Conservation (phyloP, 2,888 invertebrate species). For the Rhodophaea formosa region DNA sequence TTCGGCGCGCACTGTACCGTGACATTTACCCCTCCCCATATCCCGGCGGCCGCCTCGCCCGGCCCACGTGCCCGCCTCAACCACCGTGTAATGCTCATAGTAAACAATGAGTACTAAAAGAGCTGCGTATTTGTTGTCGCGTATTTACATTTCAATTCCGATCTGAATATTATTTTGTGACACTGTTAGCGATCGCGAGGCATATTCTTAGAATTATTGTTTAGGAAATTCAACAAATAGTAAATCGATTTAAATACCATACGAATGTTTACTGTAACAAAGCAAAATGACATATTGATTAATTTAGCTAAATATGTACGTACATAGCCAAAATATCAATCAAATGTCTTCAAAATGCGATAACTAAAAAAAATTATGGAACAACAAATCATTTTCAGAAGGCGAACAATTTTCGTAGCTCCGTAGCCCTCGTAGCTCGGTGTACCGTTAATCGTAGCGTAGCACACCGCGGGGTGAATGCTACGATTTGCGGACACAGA, state of each 20-base stretch:
- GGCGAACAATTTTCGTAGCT: neutral
- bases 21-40: slow-evolving; percentile 51
- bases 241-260: no score
- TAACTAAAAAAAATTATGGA: no score
- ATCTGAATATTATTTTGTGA: neutral
- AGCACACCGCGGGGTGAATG: neutral
- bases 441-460: slow-evolving; percentile 5
- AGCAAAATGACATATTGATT: no score
- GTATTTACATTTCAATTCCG: neutral
- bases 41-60: slow-evolving; percentile 28
- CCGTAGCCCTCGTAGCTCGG: slow-evolving; percentile 1
- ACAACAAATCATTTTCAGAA: no score
- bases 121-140: slow-evolving; percentile 1
- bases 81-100: slow-evolving; percentile 31
- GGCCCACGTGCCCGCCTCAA: slow-evolving; percentile 41
- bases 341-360: no score
- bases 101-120: slow-evolving; percentile 36
- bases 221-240: no score
- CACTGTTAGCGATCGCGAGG: neutral
- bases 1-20: slow-evolving; percentile 33
- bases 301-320: no score
- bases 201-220: no score
- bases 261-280: no score
- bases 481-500: neutral
- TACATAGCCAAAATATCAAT: no score